Percentiles rank a stretch among this genome's conserved stretches.
These are phyloP conservation scores for Phylloscopus whistleri DNA, from an alignment of 2,113 vertebrate species.

Conservation along the genomic window DNA sequence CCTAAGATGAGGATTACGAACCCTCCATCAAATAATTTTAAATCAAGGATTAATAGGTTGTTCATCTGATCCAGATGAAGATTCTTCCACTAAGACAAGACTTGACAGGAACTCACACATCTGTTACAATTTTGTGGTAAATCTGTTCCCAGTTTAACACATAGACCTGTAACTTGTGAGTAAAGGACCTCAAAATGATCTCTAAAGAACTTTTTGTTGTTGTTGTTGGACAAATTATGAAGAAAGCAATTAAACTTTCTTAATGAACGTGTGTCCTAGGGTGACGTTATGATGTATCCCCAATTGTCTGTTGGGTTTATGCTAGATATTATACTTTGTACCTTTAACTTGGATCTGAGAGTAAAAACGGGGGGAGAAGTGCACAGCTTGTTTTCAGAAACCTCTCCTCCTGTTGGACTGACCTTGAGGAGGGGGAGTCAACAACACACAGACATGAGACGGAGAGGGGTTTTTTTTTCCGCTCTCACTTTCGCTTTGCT, in stretches of 20 bases:
- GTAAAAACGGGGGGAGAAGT: no score
- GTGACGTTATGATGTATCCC: no score
- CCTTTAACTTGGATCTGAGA: no score
- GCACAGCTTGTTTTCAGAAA: no score
- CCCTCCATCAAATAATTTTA: neutral
- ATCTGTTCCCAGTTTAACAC: neutral
- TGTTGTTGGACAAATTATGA: neutral
- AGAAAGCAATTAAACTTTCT: neutral
- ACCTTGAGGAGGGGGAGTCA: no score
- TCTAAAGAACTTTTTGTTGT: neutral
- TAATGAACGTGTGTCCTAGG: neutral
- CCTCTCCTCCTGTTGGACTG: no score
- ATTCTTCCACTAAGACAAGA: neutral
- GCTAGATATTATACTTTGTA: no score
- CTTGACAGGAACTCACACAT: neutral
- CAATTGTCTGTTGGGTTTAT: no score
- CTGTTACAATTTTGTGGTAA: neutral
- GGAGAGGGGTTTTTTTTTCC: no score
- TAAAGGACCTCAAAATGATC: neutral
- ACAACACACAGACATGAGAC: no score
- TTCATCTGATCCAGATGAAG: neutral
- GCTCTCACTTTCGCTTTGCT: no score
- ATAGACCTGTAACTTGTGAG: neutral
- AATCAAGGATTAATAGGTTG: neutral
- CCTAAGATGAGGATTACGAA: neutral